Evolutionary conservation across 2,797 vertebrate genomes (phyloP), one percentile per base, ranked within the genome.

Genomic region (Muscicapa striata): DNA sequence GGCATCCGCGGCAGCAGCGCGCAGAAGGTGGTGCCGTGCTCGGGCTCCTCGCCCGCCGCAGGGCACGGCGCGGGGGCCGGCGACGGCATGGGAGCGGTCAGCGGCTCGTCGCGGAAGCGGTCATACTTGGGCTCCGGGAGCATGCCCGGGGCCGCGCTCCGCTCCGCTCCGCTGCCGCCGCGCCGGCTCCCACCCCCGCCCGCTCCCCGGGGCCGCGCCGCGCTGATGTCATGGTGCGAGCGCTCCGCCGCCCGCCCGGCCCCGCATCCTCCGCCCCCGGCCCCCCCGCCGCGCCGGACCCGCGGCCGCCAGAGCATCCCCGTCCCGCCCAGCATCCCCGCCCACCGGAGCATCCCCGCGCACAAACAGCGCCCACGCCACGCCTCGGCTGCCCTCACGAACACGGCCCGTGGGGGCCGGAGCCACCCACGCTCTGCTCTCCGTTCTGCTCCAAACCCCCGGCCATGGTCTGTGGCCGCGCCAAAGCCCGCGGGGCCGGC

Each of bases 1-100:
- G 99, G 98, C 98, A 99, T 99, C 95, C 97, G 98, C 40, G 99
- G 99, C 94, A 99, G 98, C 93, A 99, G 98, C 98, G 98, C 99
- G 97, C 99, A 99, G 97, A 99, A 99, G 87, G 99, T 99, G 88
- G 99, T 99, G 95, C 98, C 98, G 80, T 97, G 97, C 85, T 99
- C 99, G 95, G 98, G 98, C 73, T 99, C 99, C 34, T 98, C 98
- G 91, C 98, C 98, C n/a, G 98, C 98, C 81, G 98, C 96, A 27
- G 98, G 97, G 85, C 97, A 97, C 95, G 97, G 97, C 94, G 96
- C 97, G 97, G 94, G 86, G 14, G 61, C 74, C 67, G 81, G 89
- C 77, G 94, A 92, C 51, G 95, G 92, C 88, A 93, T 55, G 90
- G 90, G 93, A 21, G 98, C 69, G 98, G 97, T 98, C 98, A 68